phyloP scores from a whole-genome alignment of 2,113 vertebrate genomes.

The Nyctereutes procyonoides region DNA sequence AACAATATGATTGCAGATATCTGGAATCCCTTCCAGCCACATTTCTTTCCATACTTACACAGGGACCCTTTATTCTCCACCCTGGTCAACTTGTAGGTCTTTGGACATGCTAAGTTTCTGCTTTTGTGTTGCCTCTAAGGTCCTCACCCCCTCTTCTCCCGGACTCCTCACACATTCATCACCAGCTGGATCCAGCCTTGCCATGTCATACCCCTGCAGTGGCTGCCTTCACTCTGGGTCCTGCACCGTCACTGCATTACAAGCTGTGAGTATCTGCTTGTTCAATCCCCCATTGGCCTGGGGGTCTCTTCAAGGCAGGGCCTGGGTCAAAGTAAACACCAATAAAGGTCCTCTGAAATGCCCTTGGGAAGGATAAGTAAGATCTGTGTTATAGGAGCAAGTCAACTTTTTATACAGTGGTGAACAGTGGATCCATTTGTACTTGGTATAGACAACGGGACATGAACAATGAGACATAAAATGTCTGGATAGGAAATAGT shows the following conservation, averaged over 20 bases:
- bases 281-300: neutral
- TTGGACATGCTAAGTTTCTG: neutral
- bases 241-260: neutral
- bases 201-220: neutral
- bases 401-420: neutral
- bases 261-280: neutral
- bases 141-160: neutral
- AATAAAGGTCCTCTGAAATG: neutral
- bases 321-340: neutral
- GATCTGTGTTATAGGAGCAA: neutral
- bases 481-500: neutral
- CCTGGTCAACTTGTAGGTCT: neutral
- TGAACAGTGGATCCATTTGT: neutral
- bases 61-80: neutral
- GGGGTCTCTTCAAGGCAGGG: neutral
- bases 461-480: neutral
- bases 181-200: neutral
- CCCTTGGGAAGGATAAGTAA: neutral
- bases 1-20: neutral
- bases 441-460: neutral
- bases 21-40: neutral
- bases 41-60: neutral
- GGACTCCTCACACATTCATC: neutral
- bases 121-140: neutral
- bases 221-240: too few species aligned